Conservation (phyloP, 2,888 invertebrate genomes). For the Drosophila cyrtoloma region DNA sequence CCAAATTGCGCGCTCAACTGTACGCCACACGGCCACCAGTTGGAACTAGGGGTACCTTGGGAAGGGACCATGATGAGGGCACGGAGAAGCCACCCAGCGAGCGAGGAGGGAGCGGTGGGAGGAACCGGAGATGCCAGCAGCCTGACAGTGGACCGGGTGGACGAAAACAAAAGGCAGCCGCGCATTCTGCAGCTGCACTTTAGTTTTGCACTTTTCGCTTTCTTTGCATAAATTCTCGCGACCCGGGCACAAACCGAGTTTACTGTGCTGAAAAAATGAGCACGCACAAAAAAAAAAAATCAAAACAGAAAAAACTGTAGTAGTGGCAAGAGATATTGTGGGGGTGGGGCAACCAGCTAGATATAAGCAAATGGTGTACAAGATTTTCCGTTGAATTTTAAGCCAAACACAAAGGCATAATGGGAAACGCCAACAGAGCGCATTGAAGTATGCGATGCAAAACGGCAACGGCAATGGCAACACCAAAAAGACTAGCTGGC, state of each 20-base stretch:
- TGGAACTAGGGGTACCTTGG: not conserved
- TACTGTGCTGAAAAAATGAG: constrained; percentile 69
- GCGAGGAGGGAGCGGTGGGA: not conserved
- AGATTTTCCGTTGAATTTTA: constrained; percentile 72
- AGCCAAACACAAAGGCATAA: constrained; percentile 71
- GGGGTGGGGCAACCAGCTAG: constrained; percentile 13
- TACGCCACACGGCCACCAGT: constrained; percentile 24
- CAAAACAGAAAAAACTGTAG: not conserved
- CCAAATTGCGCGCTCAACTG: constrained; percentile 76
- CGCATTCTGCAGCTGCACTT: constrained; percentile 74
- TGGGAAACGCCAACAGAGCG: constrained; percentile 77
- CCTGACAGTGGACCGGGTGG: constrained; percentile 34
- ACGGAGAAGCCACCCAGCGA: not conserved
- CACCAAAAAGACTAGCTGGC: constrained; percentile 53
- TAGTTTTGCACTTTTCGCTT: constrained; percentile 81
- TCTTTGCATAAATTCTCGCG: constrained; percentile 79
- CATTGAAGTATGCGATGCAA: constrained; percentile 73
- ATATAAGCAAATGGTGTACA: constrained; percentile 56
- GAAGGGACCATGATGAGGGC: not conserved
- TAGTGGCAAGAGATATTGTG: not conserved
- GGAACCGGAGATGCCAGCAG: constrained; percentile 23
- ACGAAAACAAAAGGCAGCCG: constrained; percentile 74
- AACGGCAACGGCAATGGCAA: constrained; percentile 38
- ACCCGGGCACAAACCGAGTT: constrained; percentile 59
- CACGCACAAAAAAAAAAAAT: constrained; percentile 50